Evolutionary conservation across 92 coral and sea anemone species (phyloP).

Genomic region (Palythoa grandiflora): DNA sequence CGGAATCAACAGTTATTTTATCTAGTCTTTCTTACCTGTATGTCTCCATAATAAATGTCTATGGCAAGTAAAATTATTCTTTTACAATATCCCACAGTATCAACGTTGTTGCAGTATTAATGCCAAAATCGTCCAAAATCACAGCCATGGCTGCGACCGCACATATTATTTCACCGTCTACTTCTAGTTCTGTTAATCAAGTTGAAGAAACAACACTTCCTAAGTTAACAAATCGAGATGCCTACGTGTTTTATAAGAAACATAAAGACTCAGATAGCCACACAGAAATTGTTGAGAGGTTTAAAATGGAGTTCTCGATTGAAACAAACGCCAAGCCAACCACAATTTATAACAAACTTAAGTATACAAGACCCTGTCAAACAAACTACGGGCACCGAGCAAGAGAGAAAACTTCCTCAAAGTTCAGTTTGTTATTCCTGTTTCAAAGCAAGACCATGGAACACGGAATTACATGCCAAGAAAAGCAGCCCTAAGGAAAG

Average conservation of each 20-base stretch:
- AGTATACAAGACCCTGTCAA: slow-evolving; percentile 17
- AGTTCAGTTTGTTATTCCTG: slow-evolving; percentile 23
- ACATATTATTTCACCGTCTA: slow-evolving; percentile 10
- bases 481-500: slow-evolving; percentile 34
- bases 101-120: slow-evolving; percentile 14
- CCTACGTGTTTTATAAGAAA: slow-evolving; percentile 25
- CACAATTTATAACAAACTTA: slow-evolving; percentile 30
- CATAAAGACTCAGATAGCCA: slow-evolving; percentile 32
- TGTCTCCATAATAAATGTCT: slow-evolving; percentile 22
- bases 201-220: slow-evolving; percentile 13
- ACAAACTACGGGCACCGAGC: slow-evolving; percentile 21
- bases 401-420: slow-evolving; percentile 20
- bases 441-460: slow-evolving; percentile 31
- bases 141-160: slow-evolving; percentile 33
- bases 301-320: slow-evolving; percentile 18
- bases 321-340: slow-evolving; percentile 41
- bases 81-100: slow-evolving; percentile 8
- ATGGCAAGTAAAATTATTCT: slow-evolving; percentile 15
- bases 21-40: slow-evolving; percentile 16
- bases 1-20: not conserved
- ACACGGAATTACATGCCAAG: slow-evolving; percentile 29
- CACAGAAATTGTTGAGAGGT: slow-evolving; percentile 11
- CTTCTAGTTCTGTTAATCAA: slow-evolving; percentile 5
- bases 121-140: not conserved
- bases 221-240: slow-evolving; percentile 32